Percentiles rank a stretch among this genome's conserved stretches.
Conservation (phyloP, 2,888 invertebrate genomes). For the Anorthoa munda region DNA sequence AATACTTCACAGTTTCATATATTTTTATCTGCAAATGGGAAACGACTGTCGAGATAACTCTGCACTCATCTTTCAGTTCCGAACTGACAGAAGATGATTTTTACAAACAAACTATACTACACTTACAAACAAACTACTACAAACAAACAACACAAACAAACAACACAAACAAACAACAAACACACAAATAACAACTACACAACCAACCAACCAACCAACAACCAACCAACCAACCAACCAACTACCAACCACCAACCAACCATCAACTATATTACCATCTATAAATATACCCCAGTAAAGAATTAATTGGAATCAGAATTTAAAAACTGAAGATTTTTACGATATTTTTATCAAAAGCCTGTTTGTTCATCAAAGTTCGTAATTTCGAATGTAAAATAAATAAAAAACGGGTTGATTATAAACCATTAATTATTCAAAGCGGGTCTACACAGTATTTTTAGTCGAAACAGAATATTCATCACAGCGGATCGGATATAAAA, state of each 20-base stretch:
- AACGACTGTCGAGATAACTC: slow-evolving; percentile 7
- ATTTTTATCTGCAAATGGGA: not conserved
- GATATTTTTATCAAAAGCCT: not conserved
- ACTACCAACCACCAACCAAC: no score
- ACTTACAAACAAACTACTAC: no score
- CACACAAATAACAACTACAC: no score
- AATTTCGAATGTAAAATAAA: not conserved
- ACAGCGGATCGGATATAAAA: slow-evolving; percentile 30
- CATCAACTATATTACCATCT: no score
- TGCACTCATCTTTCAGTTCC: not conserved
- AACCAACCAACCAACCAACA: no score
- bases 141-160: no score
- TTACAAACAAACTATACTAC: no score
- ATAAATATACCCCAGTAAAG: not conserved
- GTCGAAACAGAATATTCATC: slow-evolving; percentile 42
- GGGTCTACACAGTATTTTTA: slow-evolving; percentile 20
- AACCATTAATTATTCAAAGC: slow-evolving; percentile 33
- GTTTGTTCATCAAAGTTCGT: not conserved
- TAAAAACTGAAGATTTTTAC: no score
- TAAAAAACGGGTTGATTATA: not conserved
- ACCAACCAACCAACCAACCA: no score
- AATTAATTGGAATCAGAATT: not conserved
- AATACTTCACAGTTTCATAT: slow-evolving; percentile 4
- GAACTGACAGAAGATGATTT: not conserved
- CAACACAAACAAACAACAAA: no score